Percentiles rank a stretch among this genome's conserved stretches.
Conservation (phyloP, 2,888 invertebrate genomes). For the Arrhopalites spinosus region DNA sequence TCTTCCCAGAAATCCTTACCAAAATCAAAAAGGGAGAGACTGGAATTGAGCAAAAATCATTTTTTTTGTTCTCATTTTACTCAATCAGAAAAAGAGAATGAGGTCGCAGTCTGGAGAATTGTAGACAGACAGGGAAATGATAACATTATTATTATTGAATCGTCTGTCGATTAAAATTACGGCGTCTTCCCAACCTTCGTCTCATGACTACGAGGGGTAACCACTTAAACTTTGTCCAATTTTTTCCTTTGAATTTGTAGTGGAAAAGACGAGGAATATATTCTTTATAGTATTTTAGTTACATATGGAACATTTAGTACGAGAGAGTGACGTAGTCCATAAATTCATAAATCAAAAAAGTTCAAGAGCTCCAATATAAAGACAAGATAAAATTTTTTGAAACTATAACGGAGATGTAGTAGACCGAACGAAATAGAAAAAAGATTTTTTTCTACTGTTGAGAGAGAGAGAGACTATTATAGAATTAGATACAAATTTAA, state of each 20-base stretch:
- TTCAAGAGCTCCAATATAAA: neutral
- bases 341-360: constrained; percentile 15
- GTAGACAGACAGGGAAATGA: no score
- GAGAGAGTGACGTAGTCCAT: neutral
- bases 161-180: no score
- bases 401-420: neutral
- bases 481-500: neutral
- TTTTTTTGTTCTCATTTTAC: no score
- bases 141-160: no score
- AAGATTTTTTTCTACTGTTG: neutral
- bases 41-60: no score
- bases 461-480: neutral
- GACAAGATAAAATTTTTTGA: neutral
- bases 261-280: neutral
- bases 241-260: neutral
- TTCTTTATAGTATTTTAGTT: no score
- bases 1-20: neutral
- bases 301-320: no score
- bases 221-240: neutral
- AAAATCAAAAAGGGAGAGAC: no score
- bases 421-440: neutral
- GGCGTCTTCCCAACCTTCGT: no score
- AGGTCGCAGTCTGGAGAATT: no score
- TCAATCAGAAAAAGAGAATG: no score
- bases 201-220: no score